phyloP scores from a whole-genome alignment of 2,113 vertebrate species.

The Terrapene triunguis region DNA sequence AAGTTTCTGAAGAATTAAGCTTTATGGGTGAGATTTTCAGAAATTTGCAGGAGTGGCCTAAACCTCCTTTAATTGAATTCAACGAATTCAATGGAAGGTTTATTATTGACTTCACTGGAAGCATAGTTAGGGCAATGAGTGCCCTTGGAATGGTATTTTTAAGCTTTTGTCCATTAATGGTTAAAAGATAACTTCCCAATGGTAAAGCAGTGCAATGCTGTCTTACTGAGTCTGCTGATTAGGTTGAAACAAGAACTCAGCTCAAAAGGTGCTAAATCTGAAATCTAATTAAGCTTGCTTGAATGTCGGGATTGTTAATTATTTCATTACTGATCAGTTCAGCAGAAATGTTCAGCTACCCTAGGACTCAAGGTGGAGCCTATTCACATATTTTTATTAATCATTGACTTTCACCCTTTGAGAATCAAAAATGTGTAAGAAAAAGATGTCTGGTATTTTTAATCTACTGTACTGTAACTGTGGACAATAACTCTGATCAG shows the following conservation, averaged over 20 bases:
- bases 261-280: background rate
- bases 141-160: accelerated
- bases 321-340: background rate
- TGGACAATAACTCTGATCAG: background rate
- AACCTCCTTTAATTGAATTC: background rate
- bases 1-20: background rate
- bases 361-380: background rate
- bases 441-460: background rate
- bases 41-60: background rate
- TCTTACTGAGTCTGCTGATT: background rate
- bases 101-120: background rate
- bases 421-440: too few species aligned
- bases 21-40: background rate
- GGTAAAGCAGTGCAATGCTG: background rate
- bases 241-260: background rate
- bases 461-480: accelerated
- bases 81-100: background rate
- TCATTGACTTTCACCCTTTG: background rate
- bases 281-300: background rate
- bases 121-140: background rate
- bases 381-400: background rate
- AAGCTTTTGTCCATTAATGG: background rate
- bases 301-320: background rate
- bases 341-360: background rate
- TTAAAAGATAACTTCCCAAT: background rate